phyloP scores from a whole-genome alignment of 2,797 vertebrate genomes.

The Podargus strigoides region DNA sequence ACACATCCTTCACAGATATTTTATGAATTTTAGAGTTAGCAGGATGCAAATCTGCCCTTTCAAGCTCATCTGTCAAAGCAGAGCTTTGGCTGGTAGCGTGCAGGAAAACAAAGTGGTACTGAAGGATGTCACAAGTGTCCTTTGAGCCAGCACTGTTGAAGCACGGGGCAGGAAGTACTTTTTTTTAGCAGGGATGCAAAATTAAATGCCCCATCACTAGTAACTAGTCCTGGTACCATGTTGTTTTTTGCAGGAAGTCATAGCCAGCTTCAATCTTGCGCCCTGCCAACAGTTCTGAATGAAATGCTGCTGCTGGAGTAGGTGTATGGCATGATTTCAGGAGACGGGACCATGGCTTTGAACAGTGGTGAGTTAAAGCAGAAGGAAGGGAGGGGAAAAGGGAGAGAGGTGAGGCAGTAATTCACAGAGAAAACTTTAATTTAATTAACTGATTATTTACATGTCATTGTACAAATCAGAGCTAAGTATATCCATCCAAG shows the following conservation, averaged over 20 bases:
- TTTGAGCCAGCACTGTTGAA: not conserved
- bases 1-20: not conserved
- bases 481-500: not conserved
- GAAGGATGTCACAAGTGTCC: not conserved
- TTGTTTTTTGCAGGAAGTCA: not conserved
- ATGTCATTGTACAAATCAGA: slow-evolving; percentile 6
- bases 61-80: not conserved
- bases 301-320: not conserved
- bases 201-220: not conserved
- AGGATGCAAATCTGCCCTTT: not conserved
- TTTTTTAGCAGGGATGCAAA: not conserved
- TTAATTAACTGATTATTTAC: slow-evolving; percentile 45
- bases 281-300: not conserved
- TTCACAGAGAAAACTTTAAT: not conserved
- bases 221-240: not conserved
- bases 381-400: not conserved
- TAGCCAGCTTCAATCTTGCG: not conserved
- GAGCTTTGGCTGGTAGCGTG: not conserved
- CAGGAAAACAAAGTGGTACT: not conserved
- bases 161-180: not conserved
- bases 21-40: not conserved
- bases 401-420: not conserved
- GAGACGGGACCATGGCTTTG: not conserved
- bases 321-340: not conserved
- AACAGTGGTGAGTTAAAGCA: not conserved